Base-by-base conservation (phyloP, 2,797 vertebrate genomes). In the Propithecus deckenii region DNA sequence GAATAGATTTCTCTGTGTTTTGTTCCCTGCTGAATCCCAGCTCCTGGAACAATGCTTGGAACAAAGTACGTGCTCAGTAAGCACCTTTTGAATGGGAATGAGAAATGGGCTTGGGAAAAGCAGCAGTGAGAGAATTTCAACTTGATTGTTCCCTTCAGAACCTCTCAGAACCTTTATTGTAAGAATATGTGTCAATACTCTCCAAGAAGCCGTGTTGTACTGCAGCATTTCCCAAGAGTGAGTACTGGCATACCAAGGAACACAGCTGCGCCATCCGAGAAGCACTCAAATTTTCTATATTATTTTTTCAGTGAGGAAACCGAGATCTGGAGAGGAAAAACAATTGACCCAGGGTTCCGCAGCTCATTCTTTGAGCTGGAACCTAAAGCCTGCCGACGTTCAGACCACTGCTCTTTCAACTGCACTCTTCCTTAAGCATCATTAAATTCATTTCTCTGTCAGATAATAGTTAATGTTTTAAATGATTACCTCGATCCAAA, bases 401-500 rank as follows among this genome's bases (percentile, higher is more conserved):
- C 50, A 69, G 74, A 46, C 30, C 28, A 14, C 55, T 4, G 32
- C 18, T 92, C 90, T 94, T 87, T 92, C 85, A 83, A 61, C 83
- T 35, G 43, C 11, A 17, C 4, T 43, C 85, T 83, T 71, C 67
- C 63, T 65, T 35, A 50, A 52, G 41, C 50, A 91, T 81, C 86
- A 88, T 97, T 92, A 83, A 59, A 32, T 89, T 38, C n/a, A 79
- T 96, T 96, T 92, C 72, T 72, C 92, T 83, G 74, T 67, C 72
- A 63, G 86, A 65, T 79, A 78, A 88, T 69, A 50, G 90, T 85
- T 90, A 41, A 96, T 63, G 38, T 89, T 97, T 91, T 92, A 96
- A 92, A 84, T n/a, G 90, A 35, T 72, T 63, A 52, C 38, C 6
- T 78, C 61, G 18, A 91, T 92, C 97, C 97, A 97, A 96, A 90